Conservation (phyloP, 2,797 vertebrate species). For the Sebastes oblongus region DNA sequence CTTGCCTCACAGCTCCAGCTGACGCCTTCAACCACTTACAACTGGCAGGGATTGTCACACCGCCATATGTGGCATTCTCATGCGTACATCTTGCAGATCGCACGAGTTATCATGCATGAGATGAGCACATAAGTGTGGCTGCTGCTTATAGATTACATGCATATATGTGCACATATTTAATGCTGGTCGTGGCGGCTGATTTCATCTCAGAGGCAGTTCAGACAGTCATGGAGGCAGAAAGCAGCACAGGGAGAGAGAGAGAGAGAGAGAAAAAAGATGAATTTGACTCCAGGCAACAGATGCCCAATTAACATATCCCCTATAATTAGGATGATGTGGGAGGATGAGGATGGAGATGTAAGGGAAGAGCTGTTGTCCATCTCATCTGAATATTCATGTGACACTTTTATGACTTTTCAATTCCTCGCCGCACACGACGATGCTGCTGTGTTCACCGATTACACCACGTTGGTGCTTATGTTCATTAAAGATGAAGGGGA, state of each 20-base stretch:
- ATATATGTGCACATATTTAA: neutral
- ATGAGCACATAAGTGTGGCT: neutral
- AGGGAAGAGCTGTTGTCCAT: conserved; percentile 73
- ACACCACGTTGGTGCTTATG: conserved; percentile 18
- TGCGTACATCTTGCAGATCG: neutral
- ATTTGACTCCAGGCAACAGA: conserved; percentile 77
- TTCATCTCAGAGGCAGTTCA: conserved; percentile 38
- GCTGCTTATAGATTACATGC: neutral
- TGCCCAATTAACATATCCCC: conserved; percentile 78
- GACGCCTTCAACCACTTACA: conserved; percentile 30
- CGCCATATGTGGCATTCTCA: conserved; percentile 15
- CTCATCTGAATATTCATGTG: conserved; percentile 75
- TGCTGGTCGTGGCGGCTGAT: neutral
- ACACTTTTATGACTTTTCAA: conserved; percentile 72
- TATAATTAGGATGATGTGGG: conserved; percentile 75
- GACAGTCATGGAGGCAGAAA: conserved; percentile 15
- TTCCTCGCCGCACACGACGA: conserved; percentile 30
- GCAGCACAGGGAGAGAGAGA: neutral
- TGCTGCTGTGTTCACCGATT: conserved; percentile 11
- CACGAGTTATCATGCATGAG: conserved; percentile 9
- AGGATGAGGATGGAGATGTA: conserved; percentile 74
- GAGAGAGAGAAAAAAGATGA: neutral
- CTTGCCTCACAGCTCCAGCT: conserved; percentile 46
- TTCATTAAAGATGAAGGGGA: conserved; percentile 41
- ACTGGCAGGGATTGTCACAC: conserved; percentile 14